These are phyloP conservation scores for Mus spretus DNA, from an alignment of 2,797 vertebrate species.

Conservation along the genomic window DNA sequence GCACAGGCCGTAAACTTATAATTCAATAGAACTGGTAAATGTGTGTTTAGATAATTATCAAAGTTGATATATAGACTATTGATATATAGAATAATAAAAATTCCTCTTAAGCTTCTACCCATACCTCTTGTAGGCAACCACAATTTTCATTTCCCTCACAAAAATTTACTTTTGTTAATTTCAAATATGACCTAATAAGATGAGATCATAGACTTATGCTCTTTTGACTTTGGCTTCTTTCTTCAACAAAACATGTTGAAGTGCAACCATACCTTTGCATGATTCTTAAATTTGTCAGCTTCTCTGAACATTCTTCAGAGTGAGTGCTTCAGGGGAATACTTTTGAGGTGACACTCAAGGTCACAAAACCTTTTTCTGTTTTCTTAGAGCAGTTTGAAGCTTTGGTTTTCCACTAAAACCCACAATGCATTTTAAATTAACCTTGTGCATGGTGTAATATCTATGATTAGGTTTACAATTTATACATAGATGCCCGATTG, in stretches of 20 bases:
- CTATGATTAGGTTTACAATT: slow-evolving; percentile 41
- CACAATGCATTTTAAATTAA: not conserved
- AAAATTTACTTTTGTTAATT: not conserved
- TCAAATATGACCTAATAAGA: not conserved
- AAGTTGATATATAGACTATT: not conserved
- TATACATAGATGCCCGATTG: not conserved
- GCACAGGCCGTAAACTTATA: slow-evolving; percentile 26
- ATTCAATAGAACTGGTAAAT: slow-evolving; percentile 33
- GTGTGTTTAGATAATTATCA: not conserved
- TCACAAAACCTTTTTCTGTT: not conserved
- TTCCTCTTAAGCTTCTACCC: not conserved
- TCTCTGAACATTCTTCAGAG: not conserved
- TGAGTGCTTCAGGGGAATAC: not conserved
- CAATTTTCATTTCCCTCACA: slow-evolving; percentile 29
- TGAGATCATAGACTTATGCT: not conserved
- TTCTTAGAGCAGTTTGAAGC: not conserved
- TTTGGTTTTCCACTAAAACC: not conserved
- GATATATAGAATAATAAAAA: not conserved
- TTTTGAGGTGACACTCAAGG: not conserved
- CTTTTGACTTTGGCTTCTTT: slow-evolving; percentile 10
- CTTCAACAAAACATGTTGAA: slow-evolving; percentile 13
- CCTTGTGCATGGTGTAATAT: not conserved
- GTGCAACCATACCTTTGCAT: not conserved
- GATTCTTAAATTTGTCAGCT: not conserved
- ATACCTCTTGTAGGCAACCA: not conserved